Conservation (phyloP, 2,797 vertebrate species). For the Agapornis canus region DNA sequence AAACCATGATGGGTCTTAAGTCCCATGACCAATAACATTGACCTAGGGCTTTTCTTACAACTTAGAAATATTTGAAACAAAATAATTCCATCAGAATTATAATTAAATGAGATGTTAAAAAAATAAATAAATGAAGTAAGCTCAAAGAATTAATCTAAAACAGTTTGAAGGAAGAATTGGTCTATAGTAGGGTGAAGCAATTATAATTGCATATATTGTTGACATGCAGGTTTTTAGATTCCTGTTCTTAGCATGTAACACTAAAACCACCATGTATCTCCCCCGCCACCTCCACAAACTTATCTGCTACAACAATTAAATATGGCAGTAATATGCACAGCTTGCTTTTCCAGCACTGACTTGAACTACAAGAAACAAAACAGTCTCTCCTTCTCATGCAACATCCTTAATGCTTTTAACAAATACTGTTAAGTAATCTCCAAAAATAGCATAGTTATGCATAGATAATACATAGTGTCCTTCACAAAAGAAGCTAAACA, state of each 20-base stretch:
- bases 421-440: neutral
- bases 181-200: neutral
- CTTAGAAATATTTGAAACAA: constrained; percentile 19
- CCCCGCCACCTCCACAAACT: neutral
- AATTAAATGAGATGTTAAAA: neutral
- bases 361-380: neutral
- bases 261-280: neutral
- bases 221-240: neutral
- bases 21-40: neutral
- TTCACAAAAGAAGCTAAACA: neutral
- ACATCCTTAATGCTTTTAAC: neutral
- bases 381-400: neutral
- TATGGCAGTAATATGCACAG: neutral
- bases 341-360: neutral
- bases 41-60: constrained; percentile 2
- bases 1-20: neutral
- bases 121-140: constrained; percentile 24
- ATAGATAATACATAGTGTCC: neutral
- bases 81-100: constrained; percentile 5
- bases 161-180: constrained; percentile 18
- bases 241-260: neutral
- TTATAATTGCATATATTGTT: neutral
- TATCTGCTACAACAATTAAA: constrained; percentile 8
- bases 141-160: constrained; percentile 37
- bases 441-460: neutral